These are phyloP conservation scores for Epizoanthus scotinus DNA, from an alignment of 92 coral and sea anemone genomes.

Conservation along the genomic window DNA sequence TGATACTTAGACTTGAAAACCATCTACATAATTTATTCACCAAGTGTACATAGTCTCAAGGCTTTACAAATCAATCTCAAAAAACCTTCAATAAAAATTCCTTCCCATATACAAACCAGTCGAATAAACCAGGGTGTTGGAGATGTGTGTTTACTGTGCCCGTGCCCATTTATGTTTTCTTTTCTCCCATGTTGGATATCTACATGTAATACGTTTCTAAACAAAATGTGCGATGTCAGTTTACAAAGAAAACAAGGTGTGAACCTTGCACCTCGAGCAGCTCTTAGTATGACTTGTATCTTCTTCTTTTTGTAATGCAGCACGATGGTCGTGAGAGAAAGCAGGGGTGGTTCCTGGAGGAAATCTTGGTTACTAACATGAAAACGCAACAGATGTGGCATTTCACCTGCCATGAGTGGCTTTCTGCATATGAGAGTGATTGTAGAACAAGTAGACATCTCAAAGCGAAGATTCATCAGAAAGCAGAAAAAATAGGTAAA, in stretches of 20 bases:
- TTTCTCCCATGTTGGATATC: too few relatives aligned
- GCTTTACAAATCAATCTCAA: too few relatives aligned
- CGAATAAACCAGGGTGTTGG: too few relatives aligned
- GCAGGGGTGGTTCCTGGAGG: slow-evolving; percentile 95
- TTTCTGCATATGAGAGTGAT: slow-evolving; percentile 92
- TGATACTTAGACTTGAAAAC: too few relatives aligned
- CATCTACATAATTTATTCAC: too few relatives aligned
- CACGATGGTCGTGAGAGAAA: slow-evolving; percentile 94
- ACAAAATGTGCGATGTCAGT: neutral
- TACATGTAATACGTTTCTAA: too few relatives aligned
- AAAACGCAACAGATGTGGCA: slow-evolving; percentile 76
- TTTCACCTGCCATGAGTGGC: slow-evolving; percentile 95
- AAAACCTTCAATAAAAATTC: too few relatives aligned
- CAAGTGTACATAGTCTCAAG: too few relatives aligned
- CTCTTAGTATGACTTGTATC: neutral
- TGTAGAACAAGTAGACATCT: slow-evolving; percentile 75
- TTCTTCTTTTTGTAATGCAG: slow-evolving; percentile 38
- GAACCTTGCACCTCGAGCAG: neutral
- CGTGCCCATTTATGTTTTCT: too few relatives aligned
- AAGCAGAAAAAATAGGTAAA: slow-evolving; percentile 80
- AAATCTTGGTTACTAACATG: slow-evolving; percentile 70
- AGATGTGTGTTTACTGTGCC: too few relatives aligned
- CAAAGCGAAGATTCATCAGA: slow-evolving; percentile 76
- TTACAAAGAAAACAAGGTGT: too few relatives aligned
- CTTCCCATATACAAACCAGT: too few relatives aligned